A percentile compares a stretch with the other conserved stretches of the same genome.
Conservation (phyloP, 1,140 invertebrate genomes). For the Ceratosolen solmsi region DNA sequence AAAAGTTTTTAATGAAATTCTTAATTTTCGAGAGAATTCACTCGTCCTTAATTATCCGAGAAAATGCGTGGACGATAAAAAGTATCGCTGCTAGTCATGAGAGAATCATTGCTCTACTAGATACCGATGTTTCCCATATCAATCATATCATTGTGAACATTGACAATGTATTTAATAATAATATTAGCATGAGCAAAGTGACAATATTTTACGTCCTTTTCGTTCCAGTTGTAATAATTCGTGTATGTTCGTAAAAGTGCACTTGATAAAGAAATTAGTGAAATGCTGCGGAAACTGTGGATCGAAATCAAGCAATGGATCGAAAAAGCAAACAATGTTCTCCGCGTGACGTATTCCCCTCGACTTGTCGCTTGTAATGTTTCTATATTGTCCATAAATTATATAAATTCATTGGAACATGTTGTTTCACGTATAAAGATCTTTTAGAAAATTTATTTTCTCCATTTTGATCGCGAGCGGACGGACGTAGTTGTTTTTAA, state of each 20-base stretch:
- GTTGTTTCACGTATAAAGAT: neutral
- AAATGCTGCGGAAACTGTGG: neutral
- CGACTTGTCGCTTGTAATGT: neutral
- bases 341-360: neutral
- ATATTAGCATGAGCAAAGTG: neutral
- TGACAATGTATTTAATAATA: neutral
- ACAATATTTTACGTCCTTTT: neutral
- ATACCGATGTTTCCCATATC: neutral
- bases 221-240: neutral
- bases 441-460: neutral
- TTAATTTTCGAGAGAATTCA: neutral
- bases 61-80: too few relatives aligned
- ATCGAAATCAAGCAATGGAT: too few relatives aligned
- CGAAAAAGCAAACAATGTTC: neutral
- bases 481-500: neutral
- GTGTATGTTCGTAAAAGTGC: neutral
- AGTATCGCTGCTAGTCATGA: too few relatives aligned
- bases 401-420: neutral
- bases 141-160: neutral
- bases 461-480: neutral
- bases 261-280: neutral
- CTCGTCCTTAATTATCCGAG: too few relatives aligned
- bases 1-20: neutral
- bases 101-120: neutral
- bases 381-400: neutral